These are phyloP conservation scores for Anadara kagoshimensis DNA, from an alignment of 1,140 invertebrate species.

Conservation along the genomic window DNA sequence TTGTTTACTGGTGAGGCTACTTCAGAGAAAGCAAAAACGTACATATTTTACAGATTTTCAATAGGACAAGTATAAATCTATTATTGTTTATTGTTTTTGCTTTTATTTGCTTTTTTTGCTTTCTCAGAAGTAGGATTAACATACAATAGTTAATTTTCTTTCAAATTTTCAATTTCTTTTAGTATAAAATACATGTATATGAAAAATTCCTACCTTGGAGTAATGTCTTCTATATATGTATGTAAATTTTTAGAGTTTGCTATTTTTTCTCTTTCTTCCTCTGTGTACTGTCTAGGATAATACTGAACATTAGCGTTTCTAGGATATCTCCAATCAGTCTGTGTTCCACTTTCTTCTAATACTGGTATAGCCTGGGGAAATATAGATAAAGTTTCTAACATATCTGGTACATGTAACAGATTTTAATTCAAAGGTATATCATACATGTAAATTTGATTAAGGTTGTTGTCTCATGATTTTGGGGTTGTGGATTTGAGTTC, in stretches of 20 bases:
- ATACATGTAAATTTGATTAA: neutral
- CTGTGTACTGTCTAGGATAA: conserved; percentile 65
- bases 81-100: too few relatives aligned
- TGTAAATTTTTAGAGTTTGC: conserved; percentile 51
- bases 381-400: neutral
- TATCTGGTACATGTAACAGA: neutral
- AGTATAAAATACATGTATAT: neutral
- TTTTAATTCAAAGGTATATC: neutral
- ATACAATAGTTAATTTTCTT: neutral
- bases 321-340: conserved; percentile 73
- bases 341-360: conserved; percentile 51
- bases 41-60: too few relatives aligned
- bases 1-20: too few relatives aligned
- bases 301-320: conserved; percentile 71
- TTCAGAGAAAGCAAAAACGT: too few relatives aligned
- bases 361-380: conserved; percentile 66
- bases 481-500: too few relatives aligned
- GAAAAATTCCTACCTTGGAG: conserved; percentile 53
- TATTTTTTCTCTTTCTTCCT: conserved; percentile 61
- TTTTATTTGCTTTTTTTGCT: too few relatives aligned
- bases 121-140: too few relatives aligned
- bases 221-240: conserved; percentile 58
- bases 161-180: neutral
- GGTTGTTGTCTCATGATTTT: neutral
- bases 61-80: too few relatives aligned